Percentiles rank a stretch among this genome's conserved stretches.
phyloP scores from a whole-genome alignment of 2,888 invertebrate genomes.

The Macropis europaea region DNA sequence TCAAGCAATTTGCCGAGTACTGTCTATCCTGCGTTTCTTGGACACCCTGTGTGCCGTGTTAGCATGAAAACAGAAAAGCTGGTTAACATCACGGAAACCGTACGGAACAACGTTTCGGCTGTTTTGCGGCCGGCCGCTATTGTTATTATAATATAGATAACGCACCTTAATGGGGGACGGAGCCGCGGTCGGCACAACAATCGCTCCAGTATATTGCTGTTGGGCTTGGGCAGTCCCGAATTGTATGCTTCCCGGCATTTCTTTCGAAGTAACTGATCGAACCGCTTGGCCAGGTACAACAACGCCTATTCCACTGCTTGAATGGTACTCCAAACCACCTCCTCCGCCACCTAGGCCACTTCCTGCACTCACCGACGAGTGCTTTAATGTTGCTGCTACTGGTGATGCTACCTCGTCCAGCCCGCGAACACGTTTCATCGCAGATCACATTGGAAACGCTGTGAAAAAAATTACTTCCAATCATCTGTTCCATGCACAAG shows the following conservation, averaged over 20 bases:
- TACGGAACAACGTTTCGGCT: background rate
- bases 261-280: constrained; percentile 77
- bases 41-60: no score
- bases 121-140: background rate
- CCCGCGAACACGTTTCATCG: constrained; percentile 83
- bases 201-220: constrained; percentile 78
- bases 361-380: constrained; percentile 78
- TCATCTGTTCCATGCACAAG: no score
- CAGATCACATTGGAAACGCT: constrained; percentile 84
- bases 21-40: no score
- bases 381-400: constrained; percentile 81
- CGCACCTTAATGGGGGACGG: constrained; percentile 78
- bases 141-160: constrained; percentile 15
- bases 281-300: constrained; percentile 77
- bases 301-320: constrained; percentile 74
- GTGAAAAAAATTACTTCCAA: constrained; percentile 67
- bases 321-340: constrained; percentile 77
- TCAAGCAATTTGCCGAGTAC: no score
- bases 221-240: constrained; percentile 77
- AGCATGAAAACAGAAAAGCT: no score
- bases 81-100: no score
- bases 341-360: constrained; percentile 76
- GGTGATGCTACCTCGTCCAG: constrained; percentile 78
- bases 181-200: constrained; percentile 77
- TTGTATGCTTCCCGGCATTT: constrained; percentile 80